Conservation (phyloP, 2,888 invertebrate species). For the Mellilla xanthometata region DNA sequence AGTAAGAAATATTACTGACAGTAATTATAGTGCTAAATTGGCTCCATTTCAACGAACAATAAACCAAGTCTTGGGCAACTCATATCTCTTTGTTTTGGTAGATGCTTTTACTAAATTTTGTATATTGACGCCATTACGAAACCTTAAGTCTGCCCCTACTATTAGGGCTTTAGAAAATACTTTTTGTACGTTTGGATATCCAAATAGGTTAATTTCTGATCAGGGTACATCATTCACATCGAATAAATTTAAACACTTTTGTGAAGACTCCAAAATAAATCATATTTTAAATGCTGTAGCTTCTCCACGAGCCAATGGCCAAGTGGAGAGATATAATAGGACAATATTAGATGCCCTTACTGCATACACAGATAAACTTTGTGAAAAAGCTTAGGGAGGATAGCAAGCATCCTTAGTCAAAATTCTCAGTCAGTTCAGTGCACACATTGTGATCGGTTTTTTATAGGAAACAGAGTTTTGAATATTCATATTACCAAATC, state of each 20-base stretch:
- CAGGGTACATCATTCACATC: not conserved
- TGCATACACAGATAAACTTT: not conserved
- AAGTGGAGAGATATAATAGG: too few relatives aligned
- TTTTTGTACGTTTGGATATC: not conserved
- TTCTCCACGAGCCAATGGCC: conserved; percentile 10
- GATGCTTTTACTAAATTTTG: not conserved
- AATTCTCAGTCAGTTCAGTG: too few relatives aligned
- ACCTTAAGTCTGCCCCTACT: not conserved
- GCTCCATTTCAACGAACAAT: too few relatives aligned
- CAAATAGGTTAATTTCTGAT: conserved; percentile 6
- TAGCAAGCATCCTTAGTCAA: too few relatives aligned
- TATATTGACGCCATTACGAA: not conserved
- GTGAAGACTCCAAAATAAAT: not conserved
- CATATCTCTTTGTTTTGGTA: not conserved
- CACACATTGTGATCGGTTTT: too few relatives aligned
- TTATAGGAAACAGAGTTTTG: too few relatives aligned
- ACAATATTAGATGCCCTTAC: not conserved
- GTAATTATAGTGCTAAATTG: too few relatives aligned
- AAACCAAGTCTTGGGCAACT: too few relatives aligned
- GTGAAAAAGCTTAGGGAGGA: not conserved
- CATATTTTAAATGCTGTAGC: conserved; percentile 11
- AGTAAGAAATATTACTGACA: too few relatives aligned
- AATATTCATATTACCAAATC: too few relatives aligned
- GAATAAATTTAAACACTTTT: too few relatives aligned
- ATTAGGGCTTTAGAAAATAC: not conserved